Evolutionary conservation across 2,888 invertebrate genomes (phyloP), one percentile per base, ranked within the genome.

Genomic region (Lottia scabra): DNA sequence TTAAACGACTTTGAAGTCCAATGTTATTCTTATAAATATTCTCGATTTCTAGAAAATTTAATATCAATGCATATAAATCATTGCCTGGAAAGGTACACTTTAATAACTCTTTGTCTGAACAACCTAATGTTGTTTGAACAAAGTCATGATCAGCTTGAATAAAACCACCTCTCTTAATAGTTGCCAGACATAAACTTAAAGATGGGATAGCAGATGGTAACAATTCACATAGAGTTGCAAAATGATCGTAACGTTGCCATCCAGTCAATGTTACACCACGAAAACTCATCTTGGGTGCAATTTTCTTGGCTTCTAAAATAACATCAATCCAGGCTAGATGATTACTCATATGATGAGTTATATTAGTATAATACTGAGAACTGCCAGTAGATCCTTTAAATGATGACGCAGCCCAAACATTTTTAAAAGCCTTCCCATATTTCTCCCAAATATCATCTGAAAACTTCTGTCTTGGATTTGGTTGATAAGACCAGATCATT

Each of bases 311-410:
- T 19, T 75, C 48, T 63, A 82, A 77, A 66, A 90, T 83, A 63
- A 88, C 84, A 13, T 79, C 72, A 84, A 95, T 86, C 94, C 95
- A 96, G 12, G 92, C 91, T 65, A 92, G 91, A 85, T 95, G 93
- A 85, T 95, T 96, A 65, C 91, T 90, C 68, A 94, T 90, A 81
- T 95, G 94, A 66, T 92, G 90, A n/a, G 90, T 90, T 66, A 93
- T 91, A 8, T 93, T 91, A 0, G 95, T 93, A 69, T 94, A 84
- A 71, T 93, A 92, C 90, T 94, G 93, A 78, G 92, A 92, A 73
- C 93, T 80, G 12, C 95, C 94, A 71, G 94, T 94, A 0, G 96
- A 95, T 1, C 95, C 96, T 91, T 96, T 96, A 85, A 93, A 96
- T 0, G 96, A 95, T 64, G 94, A 93, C 0, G 95, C 95, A 65